Percentiles rank a stretch among this genome's conserved stretches.
Evolutionary conservation across 2,113 vertebrate genomes (phyloP).

Genomic region (Vulpes ferrilata): DNA sequence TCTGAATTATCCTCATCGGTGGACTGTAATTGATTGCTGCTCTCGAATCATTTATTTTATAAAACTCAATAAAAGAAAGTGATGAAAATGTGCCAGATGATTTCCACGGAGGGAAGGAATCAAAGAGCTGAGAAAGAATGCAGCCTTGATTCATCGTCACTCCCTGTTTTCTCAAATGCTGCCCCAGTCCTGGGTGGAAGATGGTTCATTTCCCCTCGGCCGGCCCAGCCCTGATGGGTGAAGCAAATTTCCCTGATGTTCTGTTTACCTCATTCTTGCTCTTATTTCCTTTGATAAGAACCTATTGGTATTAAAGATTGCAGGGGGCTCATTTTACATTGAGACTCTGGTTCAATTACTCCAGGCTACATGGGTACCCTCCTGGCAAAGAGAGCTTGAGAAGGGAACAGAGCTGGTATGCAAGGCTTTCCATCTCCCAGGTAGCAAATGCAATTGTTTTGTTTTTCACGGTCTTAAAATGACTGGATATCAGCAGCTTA

Average conservation of each 20-base stretch:
- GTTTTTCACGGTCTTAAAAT: slow-evolving; percentile 61
- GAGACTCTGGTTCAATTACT: slow-evolving; percentile 45
- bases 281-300: slow-evolving; percentile 62
- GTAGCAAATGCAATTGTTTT: slow-evolving; percentile 72
- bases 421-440: slow-evolving; percentile 5
- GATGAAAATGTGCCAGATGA: background rate
- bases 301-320: slow-evolving; percentile 32
- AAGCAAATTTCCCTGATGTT: slow-evolving; percentile 44
- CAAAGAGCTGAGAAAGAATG: background rate
- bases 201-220: background rate
- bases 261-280: background rate
- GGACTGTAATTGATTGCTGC: background rate
- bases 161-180: background rate
- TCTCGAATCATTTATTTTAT: slow-evolving; percentile 14
- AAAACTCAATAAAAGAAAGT: slow-evolving; percentile 60
- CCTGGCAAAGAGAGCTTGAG: background rate
- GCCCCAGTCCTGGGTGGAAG: background rate
- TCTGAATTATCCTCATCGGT: background rate
- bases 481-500: slow-evolving; percentile 74
- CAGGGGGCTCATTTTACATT: slow-evolving; percentile 25
- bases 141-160: background rate
- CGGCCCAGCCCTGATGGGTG: background rate
- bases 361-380: background rate
- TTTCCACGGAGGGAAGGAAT: slow-evolving; percentile 37
- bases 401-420: background rate